Evolutionary conservation across 2,888 invertebrate species (phyloP).

Genomic region (Cactoblastis cactorum): DNA sequence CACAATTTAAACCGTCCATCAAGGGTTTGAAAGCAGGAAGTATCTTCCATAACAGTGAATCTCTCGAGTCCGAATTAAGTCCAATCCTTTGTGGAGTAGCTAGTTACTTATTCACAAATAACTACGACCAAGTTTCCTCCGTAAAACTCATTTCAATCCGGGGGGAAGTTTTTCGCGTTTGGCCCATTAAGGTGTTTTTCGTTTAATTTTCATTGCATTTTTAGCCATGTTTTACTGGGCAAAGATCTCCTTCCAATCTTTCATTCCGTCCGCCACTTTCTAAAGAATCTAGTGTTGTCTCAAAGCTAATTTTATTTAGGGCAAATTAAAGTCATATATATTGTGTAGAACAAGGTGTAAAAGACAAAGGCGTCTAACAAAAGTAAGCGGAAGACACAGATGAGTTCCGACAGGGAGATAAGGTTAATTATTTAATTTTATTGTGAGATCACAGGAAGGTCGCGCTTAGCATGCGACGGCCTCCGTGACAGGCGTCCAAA

Average conservation of each 20-base stretch:
- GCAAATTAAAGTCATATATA: constrained; percentile 14
- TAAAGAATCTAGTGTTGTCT: too few species aligned
- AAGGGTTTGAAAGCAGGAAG: constrained; percentile 21
- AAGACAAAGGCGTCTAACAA: not conserved
- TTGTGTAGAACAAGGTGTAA: not conserved
- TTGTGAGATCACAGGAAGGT: constrained; percentile 46
- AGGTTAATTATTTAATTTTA: constrained; percentile 44
- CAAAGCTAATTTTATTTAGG: not conserved
- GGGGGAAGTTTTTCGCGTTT: constrained; percentile 25
- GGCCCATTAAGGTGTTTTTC: constrained; percentile 29
- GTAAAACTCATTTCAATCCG: constrained; percentile 36
- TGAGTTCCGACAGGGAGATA: constrained; percentile 28
- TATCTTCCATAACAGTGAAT: constrained; percentile 32
- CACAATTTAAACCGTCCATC: constrained; percentile 14
- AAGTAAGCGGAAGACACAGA: constrained; percentile 13
- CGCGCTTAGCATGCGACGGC: constrained; percentile 36
- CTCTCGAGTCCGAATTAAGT: constrained; percentile 35
- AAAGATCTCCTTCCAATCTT: too few species aligned
- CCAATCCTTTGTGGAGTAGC: constrained; percentile 39
- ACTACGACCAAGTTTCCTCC: constrained; percentile 36
- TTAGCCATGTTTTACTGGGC: too few species aligned
- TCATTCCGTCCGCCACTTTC: too few species aligned
- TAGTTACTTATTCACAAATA: constrained; percentile 41
- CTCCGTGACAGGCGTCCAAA: constrained; percentile 49
- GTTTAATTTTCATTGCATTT: too few species aligned